Base-by-base conservation (phyloP, 2,888 invertebrate genomes). In the Megastigmus dorsalis region DNA sequence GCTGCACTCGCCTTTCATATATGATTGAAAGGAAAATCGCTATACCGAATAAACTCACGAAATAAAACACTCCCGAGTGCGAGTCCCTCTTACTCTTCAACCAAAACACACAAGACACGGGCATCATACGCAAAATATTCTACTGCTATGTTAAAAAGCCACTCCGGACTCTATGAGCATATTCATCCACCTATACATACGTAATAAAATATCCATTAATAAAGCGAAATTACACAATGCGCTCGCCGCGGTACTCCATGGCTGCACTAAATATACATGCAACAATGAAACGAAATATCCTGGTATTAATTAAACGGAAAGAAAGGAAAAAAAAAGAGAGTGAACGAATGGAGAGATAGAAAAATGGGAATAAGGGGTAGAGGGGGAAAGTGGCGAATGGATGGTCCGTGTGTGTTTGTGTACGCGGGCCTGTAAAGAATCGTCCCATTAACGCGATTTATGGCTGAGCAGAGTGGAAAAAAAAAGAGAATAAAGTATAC, bases 371-470 rank as follows among this genome's bases (percentile, higher is more conserved):
- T 15, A 13, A 33, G 23, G 13, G 38, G n/a, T n/a, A 41, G 36
- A 20, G n/a, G 5, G n/a, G 15, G 10, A 26, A 26, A 33, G 38
- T 4, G 18, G 18, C 15, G 20, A 48, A 33, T 48, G 23, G 9
- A 36, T 33, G 23, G 36, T n/a, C n/a, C n/a, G n/a, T n/a, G n/a
- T n/a, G n/a, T n/a, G n/a, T n/a, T n/a, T n/a, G n/a, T 20, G n/a
- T 41, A 20, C 30, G 10, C 43, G 3, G 15, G 26, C 78, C 75
- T 81, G 81, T 81, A 80, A 84, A 84, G 83, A 84, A 83, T 84
- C 82, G 81, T 80, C 79, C 83, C 82, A 84, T 84, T 84, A 84
- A 81, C 77, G 72, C 78, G 83, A 85, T 85, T 84, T 84, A 84
- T 81, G n/a, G n/a, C n/a, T n/a, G 77, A 62, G 59, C 75, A 69